Percentiles rank a stretch among this genome's conserved stretches.
phyloP scores from a whole-genome alignment of 2,113 vertebrate genomes.

The Amazona guildingii region DNA sequence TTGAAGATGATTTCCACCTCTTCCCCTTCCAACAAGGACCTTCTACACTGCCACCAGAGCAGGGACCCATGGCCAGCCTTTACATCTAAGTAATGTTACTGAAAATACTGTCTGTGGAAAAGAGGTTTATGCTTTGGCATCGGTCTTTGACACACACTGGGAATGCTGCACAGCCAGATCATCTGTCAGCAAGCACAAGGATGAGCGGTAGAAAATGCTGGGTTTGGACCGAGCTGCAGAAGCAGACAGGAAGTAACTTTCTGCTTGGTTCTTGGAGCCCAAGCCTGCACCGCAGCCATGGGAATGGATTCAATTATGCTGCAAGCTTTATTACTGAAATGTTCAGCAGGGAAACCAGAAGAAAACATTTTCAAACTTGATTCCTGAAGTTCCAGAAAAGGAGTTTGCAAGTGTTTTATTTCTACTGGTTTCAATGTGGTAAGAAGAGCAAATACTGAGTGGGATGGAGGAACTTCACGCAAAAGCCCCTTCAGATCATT shows the following conservation, averaged over 20 bases:
- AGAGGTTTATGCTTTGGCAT: not conserved
- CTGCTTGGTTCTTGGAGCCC: not conserved
- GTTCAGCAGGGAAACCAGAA: constrained; percentile 13
- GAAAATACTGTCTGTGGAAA: not conserved
- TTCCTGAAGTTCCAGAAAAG: not conserved
- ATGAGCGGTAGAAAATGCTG: not conserved
- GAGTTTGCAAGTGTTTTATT: not conserved
- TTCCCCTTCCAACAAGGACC: not conserved
- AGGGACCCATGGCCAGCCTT: not conserved
- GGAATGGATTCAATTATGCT: not conserved
- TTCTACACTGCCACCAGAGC: not conserved
- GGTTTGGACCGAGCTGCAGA: not conserved
- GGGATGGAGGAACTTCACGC: not conserved
- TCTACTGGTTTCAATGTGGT: not conserved
- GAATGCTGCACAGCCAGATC: not conserved
- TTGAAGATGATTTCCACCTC: not conserved
- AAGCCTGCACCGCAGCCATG: not conserved
- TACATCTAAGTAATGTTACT: not conserved
- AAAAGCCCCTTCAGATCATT: not conserved
- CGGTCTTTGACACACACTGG: not conserved
- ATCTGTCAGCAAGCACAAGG: not conserved
- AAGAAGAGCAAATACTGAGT: not conserved
- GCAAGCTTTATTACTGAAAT: constrained; percentile 5
- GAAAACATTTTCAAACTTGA: constrained; percentile 22
- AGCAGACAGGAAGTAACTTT: not conserved